These are phyloP conservation scores for Corbicula japonica DNA, from an alignment of 2,888 invertebrate species.

Conservation along the genomic window DNA sequence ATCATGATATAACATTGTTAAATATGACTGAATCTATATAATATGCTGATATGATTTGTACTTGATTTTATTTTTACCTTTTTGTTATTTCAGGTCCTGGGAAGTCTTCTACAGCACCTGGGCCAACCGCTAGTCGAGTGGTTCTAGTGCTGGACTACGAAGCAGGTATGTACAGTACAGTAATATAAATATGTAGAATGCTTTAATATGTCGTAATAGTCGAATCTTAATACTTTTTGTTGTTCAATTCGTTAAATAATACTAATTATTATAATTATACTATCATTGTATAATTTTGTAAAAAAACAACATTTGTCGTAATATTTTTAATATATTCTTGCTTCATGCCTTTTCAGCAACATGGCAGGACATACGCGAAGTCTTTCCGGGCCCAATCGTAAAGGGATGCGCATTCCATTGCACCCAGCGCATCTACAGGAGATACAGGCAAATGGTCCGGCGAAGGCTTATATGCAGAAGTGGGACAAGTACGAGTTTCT, in stretches of 20 bases:
- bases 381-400: slow-evolving; percentile 15
- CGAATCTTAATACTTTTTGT: neutral
- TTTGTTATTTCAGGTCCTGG: too few species aligned
- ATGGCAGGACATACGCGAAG: slow-evolving; percentile 18
- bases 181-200: neutral
- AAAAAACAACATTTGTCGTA: neutral
- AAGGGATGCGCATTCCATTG: slow-evolving; percentile 59
- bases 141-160: slow-evolving; percentile 33
- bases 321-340: neutral
- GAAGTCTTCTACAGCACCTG: neutral
- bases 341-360: slow-evolving; percentile 6
- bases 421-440: slow-evolving; percentile 43
- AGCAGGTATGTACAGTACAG: slow-evolving; percentile 6
- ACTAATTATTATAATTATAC: neutral
- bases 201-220: too few species aligned
- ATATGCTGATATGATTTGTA: too few species aligned
- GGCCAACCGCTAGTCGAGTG: slow-evolving; percentile 8
- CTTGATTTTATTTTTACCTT: too few species aligned
- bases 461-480: too few species aligned
- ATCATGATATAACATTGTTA: too few species aligned
- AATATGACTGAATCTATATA: neutral
- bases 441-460: too few species aligned
- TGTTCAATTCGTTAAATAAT: too few species aligned
- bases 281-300: neutral
- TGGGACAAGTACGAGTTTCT: too few species aligned